Evolutionary conservation across 2,888 invertebrate genomes (phyloP).

Genomic region (Trimorus sp.): DNA sequence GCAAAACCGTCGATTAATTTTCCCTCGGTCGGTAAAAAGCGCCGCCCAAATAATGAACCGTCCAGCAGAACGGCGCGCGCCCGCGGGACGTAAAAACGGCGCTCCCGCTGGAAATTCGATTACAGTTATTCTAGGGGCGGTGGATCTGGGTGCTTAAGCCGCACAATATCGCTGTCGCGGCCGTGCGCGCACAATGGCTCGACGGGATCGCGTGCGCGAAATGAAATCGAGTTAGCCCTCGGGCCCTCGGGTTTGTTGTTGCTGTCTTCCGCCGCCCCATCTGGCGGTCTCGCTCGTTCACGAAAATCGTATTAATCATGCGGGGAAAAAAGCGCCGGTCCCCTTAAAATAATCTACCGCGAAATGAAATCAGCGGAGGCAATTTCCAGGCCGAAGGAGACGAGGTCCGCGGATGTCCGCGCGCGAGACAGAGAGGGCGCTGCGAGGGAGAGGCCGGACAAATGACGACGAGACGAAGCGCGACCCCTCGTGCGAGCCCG

Average conservation of each 20-base stretch:
- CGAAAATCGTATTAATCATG: conserved; percentile 80
- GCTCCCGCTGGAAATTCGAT: conserved; percentile 58
- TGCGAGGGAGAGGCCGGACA: conserved; percentile 75
- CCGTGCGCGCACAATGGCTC: conserved; percentile 53
- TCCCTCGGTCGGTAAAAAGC: neutral
- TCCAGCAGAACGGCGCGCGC: conserved; percentile 21
- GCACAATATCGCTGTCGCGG: conserved; percentile 57
- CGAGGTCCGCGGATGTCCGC: conserved; percentile 64
- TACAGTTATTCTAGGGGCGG: conserved; percentile 52
- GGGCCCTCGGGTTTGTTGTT: conserved; percentile 45
- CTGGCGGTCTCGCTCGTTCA: conserved; percentile 44
- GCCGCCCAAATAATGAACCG: conserved; percentile 32
- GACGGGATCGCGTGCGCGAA: conserved; percentile 57
- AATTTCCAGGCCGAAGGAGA: conserved; percentile 76
- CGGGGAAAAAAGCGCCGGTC: conserved; percentile 69
- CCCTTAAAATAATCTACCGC: conserved; percentile 81
- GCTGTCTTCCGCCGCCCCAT: conserved; percentile 12
- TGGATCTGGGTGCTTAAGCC: conserved; percentile 58
- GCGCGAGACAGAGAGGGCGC: conserved; percentile 35
- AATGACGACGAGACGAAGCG: conserved; percentile 78
- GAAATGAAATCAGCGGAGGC: conserved; percentile 81
- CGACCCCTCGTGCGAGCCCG: conserved; percentile 62
- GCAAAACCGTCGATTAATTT: too few species aligned
- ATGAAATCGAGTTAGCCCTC: conserved; percentile 63
- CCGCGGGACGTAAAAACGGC: conserved; percentile 33